Conservation (phyloP, 2,113 vertebrate species). For the Himantopus leucocephalus region DNA sequence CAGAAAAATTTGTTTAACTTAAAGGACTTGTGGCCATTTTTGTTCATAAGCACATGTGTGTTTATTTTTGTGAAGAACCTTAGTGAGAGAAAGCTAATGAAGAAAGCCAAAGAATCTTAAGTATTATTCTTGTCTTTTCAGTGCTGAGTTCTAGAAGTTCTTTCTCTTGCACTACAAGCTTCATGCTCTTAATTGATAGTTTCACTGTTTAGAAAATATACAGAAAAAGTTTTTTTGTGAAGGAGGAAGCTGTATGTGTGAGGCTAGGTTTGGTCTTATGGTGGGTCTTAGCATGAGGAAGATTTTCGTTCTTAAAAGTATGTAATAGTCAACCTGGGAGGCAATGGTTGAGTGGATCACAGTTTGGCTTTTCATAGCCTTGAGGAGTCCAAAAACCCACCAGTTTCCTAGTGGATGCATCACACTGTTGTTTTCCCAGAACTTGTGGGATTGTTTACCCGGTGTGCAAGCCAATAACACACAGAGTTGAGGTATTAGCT, state of each 20-base stretch:
- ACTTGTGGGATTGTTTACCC: too few relatives aligned
- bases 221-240: not conserved
- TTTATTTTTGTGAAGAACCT: not conserved
- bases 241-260: not conserved
- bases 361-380: not conserved
- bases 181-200: not conserved
- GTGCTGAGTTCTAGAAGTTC: not conserved
- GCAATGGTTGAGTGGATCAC: not conserved
- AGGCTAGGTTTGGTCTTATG: not conserved
- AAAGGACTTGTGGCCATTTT: not conserved
- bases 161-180: not conserved
- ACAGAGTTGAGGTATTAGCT: too few relatives aligned
- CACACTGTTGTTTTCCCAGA: not conserved
- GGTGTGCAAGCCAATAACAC: too few relatives aligned
- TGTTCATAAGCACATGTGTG: not conserved
- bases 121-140: not conserved
- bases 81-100: not conserved
- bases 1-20: not conserved
- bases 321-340: not conserved
- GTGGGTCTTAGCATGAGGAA: not conserved
- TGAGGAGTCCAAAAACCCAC: not conserved
- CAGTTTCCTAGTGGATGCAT: not conserved
- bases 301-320: not conserved
- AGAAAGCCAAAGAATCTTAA: not conserved
- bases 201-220: not conserved